A percentile compares a stretch with the other conserved stretches of the same genome.
phyloP scores from a whole-genome alignment of 1,140 invertebrate species.

The Sinonovacula constricta region DNA sequence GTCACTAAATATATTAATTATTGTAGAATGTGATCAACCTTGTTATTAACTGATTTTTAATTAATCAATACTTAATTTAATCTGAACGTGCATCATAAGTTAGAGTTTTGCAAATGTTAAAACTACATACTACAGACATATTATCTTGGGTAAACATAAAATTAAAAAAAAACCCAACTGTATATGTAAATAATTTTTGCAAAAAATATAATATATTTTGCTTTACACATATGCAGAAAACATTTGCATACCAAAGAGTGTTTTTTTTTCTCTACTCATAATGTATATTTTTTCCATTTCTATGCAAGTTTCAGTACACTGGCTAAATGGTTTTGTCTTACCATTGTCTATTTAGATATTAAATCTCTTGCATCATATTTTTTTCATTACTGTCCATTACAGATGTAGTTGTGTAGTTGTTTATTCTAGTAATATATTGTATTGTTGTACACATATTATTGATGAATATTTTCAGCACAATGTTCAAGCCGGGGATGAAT shows the following conservation, averaged over 20 bases:
- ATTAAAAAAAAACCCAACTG: no score
- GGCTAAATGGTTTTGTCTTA: neutral
- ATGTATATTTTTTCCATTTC: no score
- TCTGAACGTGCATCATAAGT: no score
- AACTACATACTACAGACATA: no score
- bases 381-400: neutral
- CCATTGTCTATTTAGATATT: neutral
- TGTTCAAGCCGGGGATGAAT: slow-evolving; percentile 78
- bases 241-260: neutral
- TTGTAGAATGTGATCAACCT: no score
- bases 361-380: neutral
- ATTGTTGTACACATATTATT: slow-evolving; percentile 10
- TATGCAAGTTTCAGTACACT: no score
- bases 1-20: no score
- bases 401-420: neutral
- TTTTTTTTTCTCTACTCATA: neutral
- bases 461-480: slow-evolving; percentile 67
- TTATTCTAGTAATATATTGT: neutral
- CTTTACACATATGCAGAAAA: neutral
- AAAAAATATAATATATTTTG: neutral
- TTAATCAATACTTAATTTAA: no score
- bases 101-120: no score
- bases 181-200: no score
- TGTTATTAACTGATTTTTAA: no score
- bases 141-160: no score